Conservation (phyloP, 2,888 invertebrate genomes). For the Cheilosia scutellata region DNA sequence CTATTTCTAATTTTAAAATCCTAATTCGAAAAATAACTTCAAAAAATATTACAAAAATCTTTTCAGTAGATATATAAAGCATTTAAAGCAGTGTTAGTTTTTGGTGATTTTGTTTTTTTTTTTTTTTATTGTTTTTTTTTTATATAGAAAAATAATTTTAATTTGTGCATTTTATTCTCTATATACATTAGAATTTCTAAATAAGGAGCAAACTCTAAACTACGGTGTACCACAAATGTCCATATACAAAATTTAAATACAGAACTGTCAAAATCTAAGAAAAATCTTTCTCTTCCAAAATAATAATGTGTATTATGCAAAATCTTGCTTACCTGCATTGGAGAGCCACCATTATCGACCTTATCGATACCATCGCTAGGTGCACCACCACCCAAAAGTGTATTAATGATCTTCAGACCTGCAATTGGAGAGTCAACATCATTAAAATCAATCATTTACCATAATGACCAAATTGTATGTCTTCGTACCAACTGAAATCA, state of each 20-base stretch:
- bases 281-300: constrained; percentile 1
- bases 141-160: constrained; percentile 37
- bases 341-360: constrained; percentile 93
- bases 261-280: constrained; percentile 17
- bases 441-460: neutral
- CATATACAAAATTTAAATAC: constrained; percentile 27
- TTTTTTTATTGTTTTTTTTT: constrained; percentile 22
- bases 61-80: constrained; percentile 62
- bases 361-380: constrained; percentile 94
- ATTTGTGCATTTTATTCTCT: constrained; percentile 69
- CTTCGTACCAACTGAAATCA: constrained; percentile 89
- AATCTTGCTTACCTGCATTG: constrained; percentile 90
- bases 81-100: constrained; percentile 72
- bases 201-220: constrained; percentile 57
- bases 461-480: neutral
- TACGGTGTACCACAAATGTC: constrained; percentile 73
- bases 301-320: no score
- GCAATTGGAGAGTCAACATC: neutral
- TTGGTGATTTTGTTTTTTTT: constrained; percentile 24
- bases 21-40: neutral
- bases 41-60: constrained; percentile 2
- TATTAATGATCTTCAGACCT: constrained; percentile 92
- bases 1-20: neutral
- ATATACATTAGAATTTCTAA: constrained; percentile 62
- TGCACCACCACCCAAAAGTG: constrained; percentile 91